These are phyloP conservation scores for Chorisops tibialis DNA, from an alignment of 2,888 invertebrate species.

Conservation along the genomic window DNA sequence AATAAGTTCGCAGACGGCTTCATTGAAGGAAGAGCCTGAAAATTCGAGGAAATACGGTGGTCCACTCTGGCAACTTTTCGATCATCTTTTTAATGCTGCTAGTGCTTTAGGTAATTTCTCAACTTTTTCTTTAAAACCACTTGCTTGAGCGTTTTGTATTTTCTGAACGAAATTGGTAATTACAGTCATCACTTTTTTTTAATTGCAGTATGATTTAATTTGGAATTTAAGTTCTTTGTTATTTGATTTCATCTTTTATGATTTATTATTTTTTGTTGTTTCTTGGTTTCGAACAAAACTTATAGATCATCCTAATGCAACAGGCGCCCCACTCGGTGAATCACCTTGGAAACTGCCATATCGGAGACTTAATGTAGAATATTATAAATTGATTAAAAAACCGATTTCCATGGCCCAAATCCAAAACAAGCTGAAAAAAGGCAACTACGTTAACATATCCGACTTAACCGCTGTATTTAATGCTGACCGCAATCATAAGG, in stretches of 20 bases:
- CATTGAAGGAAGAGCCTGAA: conserved; percentile 60
- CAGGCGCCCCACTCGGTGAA: conserved; percentile 81
- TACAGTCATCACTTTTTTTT: not conserved
- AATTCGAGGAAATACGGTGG: conserved; percentile 60
- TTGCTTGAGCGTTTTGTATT: no score
- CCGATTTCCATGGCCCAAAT: conserved; percentile 94
- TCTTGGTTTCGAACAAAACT: conserved; percentile 21
- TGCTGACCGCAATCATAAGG: conserved; percentile 82
- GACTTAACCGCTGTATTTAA: conserved; percentile 94
- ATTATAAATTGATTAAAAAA: conserved; percentile 94
- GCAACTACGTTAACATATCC: conserved; percentile 77
- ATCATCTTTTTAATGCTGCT: conserved; percentile 69
- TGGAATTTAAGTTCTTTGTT: conserved; percentile 26
- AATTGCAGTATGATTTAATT: not conserved
- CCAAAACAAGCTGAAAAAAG: conserved; percentile 74
- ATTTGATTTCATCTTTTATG: conserved; percentile 33
- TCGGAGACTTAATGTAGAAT: conserved; percentile 89
- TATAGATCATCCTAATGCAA: conserved; percentile 50
- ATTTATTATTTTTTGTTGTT: conserved; percentile 30
- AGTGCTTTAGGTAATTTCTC: conserved; percentile 52
- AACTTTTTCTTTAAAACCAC: no score
- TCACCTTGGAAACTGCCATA: conserved; percentile 93
- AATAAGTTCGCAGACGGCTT: conserved; percentile 48
- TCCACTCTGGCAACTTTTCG: conserved; percentile 88
- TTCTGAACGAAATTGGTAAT: no score